These are phyloP conservation scores for Zaprionus lachaisei DNA, from an alignment of 1,140 invertebrate genomes.

Conservation along the genomic window DNA sequence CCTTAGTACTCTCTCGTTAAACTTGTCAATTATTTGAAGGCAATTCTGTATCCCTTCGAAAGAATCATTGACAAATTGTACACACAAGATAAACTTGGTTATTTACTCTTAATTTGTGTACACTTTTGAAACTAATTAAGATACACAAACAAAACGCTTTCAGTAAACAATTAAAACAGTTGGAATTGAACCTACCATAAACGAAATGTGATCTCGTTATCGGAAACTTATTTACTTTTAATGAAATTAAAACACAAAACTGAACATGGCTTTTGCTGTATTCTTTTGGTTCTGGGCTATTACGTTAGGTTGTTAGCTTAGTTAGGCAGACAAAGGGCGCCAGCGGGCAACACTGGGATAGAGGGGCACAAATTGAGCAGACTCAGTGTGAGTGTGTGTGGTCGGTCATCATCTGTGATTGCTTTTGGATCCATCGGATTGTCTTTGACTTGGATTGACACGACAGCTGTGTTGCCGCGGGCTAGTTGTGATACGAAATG, in stretches of 20 bases:
- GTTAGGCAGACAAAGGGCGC: constrained; percentile 46
- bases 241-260: constrained; percentile 57
- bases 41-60: not conserved
- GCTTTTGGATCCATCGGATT: not conserved
- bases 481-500: constrained; percentile 31
- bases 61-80: not conserved
- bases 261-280: constrained; percentile 32
- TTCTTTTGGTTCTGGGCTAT: constrained; percentile 6
- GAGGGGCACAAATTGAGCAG: not conserved
- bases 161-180: constrained; percentile 46
- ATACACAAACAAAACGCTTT: constrained; percentile 50
- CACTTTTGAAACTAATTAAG: constrained; percentile 19
- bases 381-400: not conserved
- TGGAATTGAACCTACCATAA: constrained; percentile 28
- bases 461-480: constrained; percentile 41
- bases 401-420: constrained; percentile 30
- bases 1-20: too few relatives aligned
- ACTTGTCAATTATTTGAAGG: not conserved
- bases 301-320: constrained; percentile 37
- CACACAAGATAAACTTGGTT: not conserved
- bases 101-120: not conserved
- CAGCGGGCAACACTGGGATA: constrained; percentile 22
- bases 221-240: constrained; percentile 67
- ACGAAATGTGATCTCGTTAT: constrained; percentile 63
- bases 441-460: constrained; percentile 36